Base-by-base conservation (phyloP, 2,113 vertebrate genomes). In the Helogale parvula region DNA sequence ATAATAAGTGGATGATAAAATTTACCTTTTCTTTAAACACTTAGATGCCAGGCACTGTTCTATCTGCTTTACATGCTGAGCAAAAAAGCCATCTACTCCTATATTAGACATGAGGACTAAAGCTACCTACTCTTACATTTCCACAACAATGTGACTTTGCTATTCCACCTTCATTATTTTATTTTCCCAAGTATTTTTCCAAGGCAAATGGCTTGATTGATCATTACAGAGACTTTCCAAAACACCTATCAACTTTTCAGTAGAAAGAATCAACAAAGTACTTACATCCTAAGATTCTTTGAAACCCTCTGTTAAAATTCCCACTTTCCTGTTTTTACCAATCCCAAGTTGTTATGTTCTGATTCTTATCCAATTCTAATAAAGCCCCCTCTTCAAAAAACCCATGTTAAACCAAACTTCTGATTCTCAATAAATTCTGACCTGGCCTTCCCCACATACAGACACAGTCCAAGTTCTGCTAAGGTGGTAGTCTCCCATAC, bases 11-110 rank as follows among this genome's bases (percentile, higher is more conserved):
- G 38, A 45, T 66, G 7, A 84, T 29, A 47, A 92, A 87, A 76
- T 14, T 80, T n/a, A 71, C 5, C 38, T 90, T 76, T 88, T 93
- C 16, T 96, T 68, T 68, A 93, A 95, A 23, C 41, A 93, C 25
- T 85, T 65, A 57, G 17, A 60, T 85, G 4, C 6, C 54, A 88
- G 11, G 10, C 16, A 84, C 5, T 84, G 35, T 80, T 91, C n/a
- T 47, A 47, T 54, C 7, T 77, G 23, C 6, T 85, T 47, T 25
- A 52, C 29, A 15, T 19, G 23, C 33, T 95, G 21, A 72, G 19
- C 89, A 79, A 4, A 8, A 27, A 92, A 95, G 65, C 5, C 31
- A 35, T 52, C 38, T 63, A 77, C 77, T 41, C 33, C 17, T 23
- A 17, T 13, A 66, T 80, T 65, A 89, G 35, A 80, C 33, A 19